Percentiles rank a stretch among this genome's conserved stretches.
Evolutionary conservation across 2,797 vertebrate species (phyloP).

Genomic region (Phalloptychus januarius): DNA sequence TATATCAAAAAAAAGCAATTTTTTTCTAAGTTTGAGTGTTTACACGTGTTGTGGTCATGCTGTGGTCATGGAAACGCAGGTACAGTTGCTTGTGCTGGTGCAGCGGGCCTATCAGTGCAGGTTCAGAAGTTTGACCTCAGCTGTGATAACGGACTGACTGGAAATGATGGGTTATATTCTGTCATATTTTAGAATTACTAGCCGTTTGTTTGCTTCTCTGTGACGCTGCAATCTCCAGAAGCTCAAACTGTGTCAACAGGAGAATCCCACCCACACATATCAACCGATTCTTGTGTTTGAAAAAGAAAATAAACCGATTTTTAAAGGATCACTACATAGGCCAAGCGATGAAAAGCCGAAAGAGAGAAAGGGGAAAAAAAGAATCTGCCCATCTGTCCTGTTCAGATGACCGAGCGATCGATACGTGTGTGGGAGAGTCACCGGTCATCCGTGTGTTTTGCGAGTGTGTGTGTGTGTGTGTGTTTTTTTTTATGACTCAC

Average conservation of each 20-base stretch:
- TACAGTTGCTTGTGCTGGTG: neutral
- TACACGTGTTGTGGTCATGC: no score
- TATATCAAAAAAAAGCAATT: no score
- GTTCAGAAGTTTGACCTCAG: neutral
- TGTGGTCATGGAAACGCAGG: no score
- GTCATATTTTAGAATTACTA: constrained; percentile 15
- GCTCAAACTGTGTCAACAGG: constrained; percentile 13
- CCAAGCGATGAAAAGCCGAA: neutral
- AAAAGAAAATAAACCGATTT: neutral
- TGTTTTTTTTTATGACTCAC: constrained; percentile 83
- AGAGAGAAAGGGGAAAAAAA: neutral
- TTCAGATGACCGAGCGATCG: constrained; percentile 36
- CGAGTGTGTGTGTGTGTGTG: constrained; percentile 25
- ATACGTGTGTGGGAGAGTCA: constrained; percentile 46
- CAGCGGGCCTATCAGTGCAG: neutral
- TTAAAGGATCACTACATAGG: neutral
- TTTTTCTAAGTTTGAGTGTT: no score
- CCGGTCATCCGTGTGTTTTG: constrained; percentile 34
- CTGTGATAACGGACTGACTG: neutral
- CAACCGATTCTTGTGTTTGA: neutral
- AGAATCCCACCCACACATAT: constrained; percentile 1
- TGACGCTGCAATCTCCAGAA: neutral
- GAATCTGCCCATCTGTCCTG: neutral
- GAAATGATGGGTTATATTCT: constrained; percentile 15
- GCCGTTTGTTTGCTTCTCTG: constrained; percentile 9